Evolutionary conservation across 1,140 invertebrate species (phyloP), one percentile per base, ranked within the genome.

Genomic region (Drosophila nebulosa): DNA sequence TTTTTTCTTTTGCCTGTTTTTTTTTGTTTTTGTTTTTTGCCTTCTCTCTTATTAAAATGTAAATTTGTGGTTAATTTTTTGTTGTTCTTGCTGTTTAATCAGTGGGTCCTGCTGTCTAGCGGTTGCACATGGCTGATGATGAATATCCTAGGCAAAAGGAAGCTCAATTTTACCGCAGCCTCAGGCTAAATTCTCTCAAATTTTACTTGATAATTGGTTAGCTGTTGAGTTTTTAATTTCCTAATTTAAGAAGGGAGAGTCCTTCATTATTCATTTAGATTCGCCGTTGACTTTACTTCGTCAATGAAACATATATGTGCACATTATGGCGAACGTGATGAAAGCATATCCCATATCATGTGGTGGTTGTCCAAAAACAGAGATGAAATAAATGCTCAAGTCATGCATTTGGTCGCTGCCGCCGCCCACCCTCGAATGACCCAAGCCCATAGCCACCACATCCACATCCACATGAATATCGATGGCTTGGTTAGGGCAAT

Each of bases 41-140:
- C 7, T 86, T 72, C 78, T 39, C 24, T 14, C 24, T 35, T 89
- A 86, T 86, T 88, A 79, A 86, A 89, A 86, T 86, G 83, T 84
- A 84, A 86, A 86, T 86, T 86, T 86, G 18, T 79, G 63, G 64
- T 56, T 89, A 89, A 89, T 89, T 89, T 86, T 81, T 86, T 84
- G 9, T 32, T 86, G 89, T 70, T 79, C 51, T 68, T 78, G 39
- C 5, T 46, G 39, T 46, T 89, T 86, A 86, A 86, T 86, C 83
- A 86, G 83, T 59, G 74, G 61, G 30, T 46, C 39, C 16, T 46
- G 39, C 16, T 64, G 39, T 46, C 39, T 69, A 65, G 66, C 64
- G 70, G 81, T 85, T 86, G 81, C 81, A 85, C 81, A 86, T 75
- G 78, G 78, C 46, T 88, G 81, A 71, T 86, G 81, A 85, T 85